These are phyloP conservation scores for Leucania comma DNA, from an alignment of 2,888 invertebrate genomes.

Conservation along the genomic window DNA sequence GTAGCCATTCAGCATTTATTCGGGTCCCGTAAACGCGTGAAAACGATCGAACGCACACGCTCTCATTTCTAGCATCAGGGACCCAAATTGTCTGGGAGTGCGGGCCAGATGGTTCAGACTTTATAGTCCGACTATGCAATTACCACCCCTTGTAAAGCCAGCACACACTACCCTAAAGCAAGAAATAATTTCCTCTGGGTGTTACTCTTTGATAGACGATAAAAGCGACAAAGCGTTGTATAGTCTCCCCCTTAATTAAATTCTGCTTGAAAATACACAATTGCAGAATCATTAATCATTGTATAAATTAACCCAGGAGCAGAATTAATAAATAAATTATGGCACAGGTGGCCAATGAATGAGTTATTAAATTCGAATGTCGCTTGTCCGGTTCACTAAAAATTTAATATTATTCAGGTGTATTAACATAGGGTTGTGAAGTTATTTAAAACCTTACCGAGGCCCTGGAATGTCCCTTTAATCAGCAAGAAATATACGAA, in stretches of 20 bases:
- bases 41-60: conserved; percentile 50
- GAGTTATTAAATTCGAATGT: conserved; percentile 35
- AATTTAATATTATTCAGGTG: conserved; percentile 2
- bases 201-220: conserved; percentile 34
- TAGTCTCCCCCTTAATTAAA: conserved; percentile 20
- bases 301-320: conserved; percentile 30
- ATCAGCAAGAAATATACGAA: too few species aligned
- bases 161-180: conserved; percentile 44
- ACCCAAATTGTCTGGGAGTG: conserved; percentile 50
- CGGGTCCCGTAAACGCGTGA: conserved; percentile 43
- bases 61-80: conserved; percentile 17
- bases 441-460: too few species aligned
- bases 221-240: conserved; percentile 21
- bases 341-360: conserved; percentile 35
- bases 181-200: conserved; percentile 43
- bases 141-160: conserved; percentile 53
- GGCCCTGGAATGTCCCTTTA: too few species aligned
- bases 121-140: conserved; percentile 60
- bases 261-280: conserved; percentile 31
- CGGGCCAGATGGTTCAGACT: conserved; percentile 59
- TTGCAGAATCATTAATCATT: conserved; percentile 35
- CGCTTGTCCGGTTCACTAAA: conserved; percentile 4
- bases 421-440: too few species aligned
- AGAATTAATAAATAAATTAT: conserved; percentile 47
- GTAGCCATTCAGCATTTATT: conserved; percentile 42